Conservation (phyloP, 2,888 invertebrate genomes). For the Odiellus spinosus region DNA sequence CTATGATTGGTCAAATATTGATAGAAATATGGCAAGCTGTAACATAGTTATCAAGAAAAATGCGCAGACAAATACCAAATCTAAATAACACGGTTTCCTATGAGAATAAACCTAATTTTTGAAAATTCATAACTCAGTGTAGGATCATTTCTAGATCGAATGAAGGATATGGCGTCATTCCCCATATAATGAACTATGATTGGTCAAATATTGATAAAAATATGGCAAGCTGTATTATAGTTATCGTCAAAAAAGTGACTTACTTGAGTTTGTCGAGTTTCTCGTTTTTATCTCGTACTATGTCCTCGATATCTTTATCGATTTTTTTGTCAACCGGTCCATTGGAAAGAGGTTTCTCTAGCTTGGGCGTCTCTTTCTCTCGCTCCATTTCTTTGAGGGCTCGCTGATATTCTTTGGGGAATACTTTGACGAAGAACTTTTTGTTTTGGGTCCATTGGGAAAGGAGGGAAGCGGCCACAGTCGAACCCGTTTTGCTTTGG, state of each 20-base stretch:
- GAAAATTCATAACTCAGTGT: too few species aligned
- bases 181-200: too few species aligned
- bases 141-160: too few species aligned
- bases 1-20: too few species aligned
- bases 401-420: slow-evolving; percentile 90
- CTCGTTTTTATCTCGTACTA: slow-evolving; percentile 52
- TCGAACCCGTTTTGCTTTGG: slow-evolving; percentile 66
- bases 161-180: too few species aligned
- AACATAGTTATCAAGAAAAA: too few species aligned
- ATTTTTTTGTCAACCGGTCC: neutral
- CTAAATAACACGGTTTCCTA: too few species aligned
- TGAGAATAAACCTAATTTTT: too few species aligned
- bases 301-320: slow-evolving; percentile 20
- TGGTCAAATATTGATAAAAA: too few species aligned
- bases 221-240: neutral
- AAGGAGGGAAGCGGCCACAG: slow-evolving; percentile 62
- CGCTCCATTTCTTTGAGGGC: slow-evolving; percentile 54
- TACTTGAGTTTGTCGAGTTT: slow-evolving; percentile 33
- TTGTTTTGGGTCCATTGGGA: slow-evolving; percentile 31
- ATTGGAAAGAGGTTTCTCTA: neutral
- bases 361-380: too few species aligned
- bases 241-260: neutral
- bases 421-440: slow-evolving; percentile 42
- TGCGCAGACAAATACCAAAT: slow-evolving; percentile 4
- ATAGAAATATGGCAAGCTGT: too few species aligned